Evolutionary conservation across 2,113 vertebrate genomes (phyloP), one percentile per base, ranked within the genome.

Genomic region (Callocephalon fimbriatum): DNA sequence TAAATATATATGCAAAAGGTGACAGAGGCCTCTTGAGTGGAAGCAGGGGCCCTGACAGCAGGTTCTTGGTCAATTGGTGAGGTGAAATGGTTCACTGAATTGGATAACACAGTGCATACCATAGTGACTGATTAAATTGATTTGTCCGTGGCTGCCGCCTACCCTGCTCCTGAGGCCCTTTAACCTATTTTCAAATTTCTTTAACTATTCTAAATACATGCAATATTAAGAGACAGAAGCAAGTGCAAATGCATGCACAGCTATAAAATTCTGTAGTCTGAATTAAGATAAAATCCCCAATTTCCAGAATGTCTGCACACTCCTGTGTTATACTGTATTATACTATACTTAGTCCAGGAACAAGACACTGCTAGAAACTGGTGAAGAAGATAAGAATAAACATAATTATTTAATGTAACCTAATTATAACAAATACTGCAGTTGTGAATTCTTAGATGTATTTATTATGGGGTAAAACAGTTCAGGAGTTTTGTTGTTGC

Each of bases 41-140:
- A 96, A 95, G 86, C 68, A 56, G 87, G 79, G 86, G 51, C 74
- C 63, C 89, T 94, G 89, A 95, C 78, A 81, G 83, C 83, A 97
- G 89, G 54, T 94, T 93, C 48, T 90, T 98, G 96, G 96, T 96
- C 82, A 84, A 19, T 48, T 97, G 95, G 82, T 75, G 82, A 95
- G 80, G 94, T 96, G 88, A 95, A 97, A 97, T 95, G 86, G 89
- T 93, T 95, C 95, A 94, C 74, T 98, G 97, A 97, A 96, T 97
- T 96, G 96, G 86, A 82, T 97, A 97, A 95, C 94, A 71, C 86
- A 54, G 87, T 54, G 63, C 94, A 80, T 95, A 76, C 94, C 96
- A 86, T 22, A 95, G 95, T 96, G 97, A 97, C 94, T 97, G 97
- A 97, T 97, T 78, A 96, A 96, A 98, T 93, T 92, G 95, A 97